Percentiles rank a stretch among this genome's conserved stretches.
These are phyloP conservation scores for Conopomorpha cramerella DNA, from an alignment of 1,140 invertebrate species.

Conservation along the genomic window DNA sequence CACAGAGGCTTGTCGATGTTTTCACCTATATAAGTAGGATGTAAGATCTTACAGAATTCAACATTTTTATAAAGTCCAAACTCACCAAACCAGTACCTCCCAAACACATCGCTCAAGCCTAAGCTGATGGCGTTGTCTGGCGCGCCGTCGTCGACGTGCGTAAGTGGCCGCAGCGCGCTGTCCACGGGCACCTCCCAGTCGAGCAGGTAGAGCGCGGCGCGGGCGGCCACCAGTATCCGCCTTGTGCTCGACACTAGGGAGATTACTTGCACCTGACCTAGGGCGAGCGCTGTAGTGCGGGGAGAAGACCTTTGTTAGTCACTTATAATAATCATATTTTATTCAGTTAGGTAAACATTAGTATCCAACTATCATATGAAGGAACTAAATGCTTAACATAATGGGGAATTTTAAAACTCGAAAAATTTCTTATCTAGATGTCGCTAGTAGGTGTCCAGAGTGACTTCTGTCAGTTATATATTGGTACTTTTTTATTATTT, in stretches of 20 bases:
- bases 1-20: too few relatives aligned
- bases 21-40: conserved; percentile 6
- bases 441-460: too few relatives aligned
- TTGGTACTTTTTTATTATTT: too few relatives aligned
- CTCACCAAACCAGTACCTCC: conserved; percentile 59
- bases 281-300: too few relatives aligned
- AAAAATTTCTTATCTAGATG: too few relatives aligned
- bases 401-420: too few relatives aligned
- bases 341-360: too few relatives aligned
- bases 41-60: conserved; percentile 1
- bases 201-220: conserved; percentile 4
- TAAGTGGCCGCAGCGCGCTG: conserved; percentile 2
- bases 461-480: too few relatives aligned
- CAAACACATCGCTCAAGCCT: conserved; percentile 59
- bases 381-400: too few relatives aligned
- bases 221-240: conserved; percentile 5
- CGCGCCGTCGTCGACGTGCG: conserved; percentile 3
- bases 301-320: too few relatives aligned
- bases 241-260: conserved; percentile 7
- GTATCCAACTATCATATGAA: too few relatives aligned
- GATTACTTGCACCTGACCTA: conserved; percentile 10
- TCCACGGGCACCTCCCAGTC: conserved; percentile 4
- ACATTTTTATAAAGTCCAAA: not conserved
- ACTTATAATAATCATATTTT: too few relatives aligned
- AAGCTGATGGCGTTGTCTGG: conserved; percentile 52